Conservation (phyloP, 2,113 vertebrate genomes). For the Zosterops pallidus region DNA sequence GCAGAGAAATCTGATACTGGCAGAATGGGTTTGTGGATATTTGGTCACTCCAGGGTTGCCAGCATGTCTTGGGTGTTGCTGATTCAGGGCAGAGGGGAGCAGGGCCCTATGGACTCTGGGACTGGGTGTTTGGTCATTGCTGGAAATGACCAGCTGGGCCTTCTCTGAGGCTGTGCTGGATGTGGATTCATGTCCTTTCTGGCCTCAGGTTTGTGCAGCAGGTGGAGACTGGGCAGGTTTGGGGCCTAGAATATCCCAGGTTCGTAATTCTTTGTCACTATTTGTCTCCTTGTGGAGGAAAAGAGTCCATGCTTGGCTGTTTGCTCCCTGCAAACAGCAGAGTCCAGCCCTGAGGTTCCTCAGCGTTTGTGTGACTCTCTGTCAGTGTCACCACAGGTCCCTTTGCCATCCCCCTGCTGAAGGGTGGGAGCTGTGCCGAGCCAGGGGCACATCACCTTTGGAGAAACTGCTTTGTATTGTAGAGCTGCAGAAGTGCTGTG, state of each 20-base stretch:
- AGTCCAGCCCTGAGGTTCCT: neutral
- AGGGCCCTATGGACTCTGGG: no score
- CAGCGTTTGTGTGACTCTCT: fast-evolving
- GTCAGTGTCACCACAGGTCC: neutral
- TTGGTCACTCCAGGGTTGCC: neutral
- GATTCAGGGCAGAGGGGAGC: neutral
- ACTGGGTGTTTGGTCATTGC: neutral
- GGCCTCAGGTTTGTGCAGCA: neutral
- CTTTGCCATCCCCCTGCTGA: neutral
- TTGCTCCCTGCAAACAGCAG: neutral
- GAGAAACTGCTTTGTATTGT: fast-evolving
- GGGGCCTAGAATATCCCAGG: neutral
- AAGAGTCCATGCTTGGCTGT: neutral
- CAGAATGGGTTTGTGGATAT: neutral
- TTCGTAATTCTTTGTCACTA: neutral
- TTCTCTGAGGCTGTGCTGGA: no score
- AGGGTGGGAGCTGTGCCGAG: fast-evolving
- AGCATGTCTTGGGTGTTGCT: fast-evolving
- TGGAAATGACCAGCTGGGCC: neutral
- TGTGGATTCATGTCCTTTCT: neutral
- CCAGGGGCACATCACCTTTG: neutral
- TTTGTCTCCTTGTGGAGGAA: neutral
- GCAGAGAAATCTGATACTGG: neutral
- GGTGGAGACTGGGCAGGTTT: neutral
- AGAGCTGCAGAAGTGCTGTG: no score